A percentile compares a stretch with the other conserved stretches of the same genome.
Conservation (phyloP, 2,888 invertebrate genomes). For the Mesoligia furuncula region DNA sequence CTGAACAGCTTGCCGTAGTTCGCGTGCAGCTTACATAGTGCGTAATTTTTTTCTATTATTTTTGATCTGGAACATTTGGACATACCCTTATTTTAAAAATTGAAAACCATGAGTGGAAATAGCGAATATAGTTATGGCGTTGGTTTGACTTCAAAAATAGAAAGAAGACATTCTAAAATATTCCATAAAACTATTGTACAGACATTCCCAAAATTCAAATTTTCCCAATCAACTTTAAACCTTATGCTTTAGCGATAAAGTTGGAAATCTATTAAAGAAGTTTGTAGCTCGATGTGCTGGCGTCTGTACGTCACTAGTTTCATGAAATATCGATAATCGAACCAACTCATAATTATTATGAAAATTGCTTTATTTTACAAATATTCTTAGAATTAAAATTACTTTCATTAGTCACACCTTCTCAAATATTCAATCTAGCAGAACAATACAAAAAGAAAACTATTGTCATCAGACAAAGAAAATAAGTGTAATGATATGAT, state of each 20-base stretch:
- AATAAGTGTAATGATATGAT: neutral
- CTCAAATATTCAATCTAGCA: neutral
- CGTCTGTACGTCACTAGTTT: no score
- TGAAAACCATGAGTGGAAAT: neutral
- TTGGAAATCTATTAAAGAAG: no score
- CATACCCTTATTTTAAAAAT: neutral
- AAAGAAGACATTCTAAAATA: neutral
- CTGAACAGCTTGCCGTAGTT: constrained; percentile 95
- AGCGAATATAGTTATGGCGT: neutral
- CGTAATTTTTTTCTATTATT: constrained; percentile 94
- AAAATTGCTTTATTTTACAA: neutral
- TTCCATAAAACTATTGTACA: neutral
- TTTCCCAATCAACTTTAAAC: no score
- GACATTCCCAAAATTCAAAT: no score
- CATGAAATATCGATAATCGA: no score
- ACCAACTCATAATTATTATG: neutral
- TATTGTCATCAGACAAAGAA: neutral
- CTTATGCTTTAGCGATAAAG: no score
- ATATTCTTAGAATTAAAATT: neutral
- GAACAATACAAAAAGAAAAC: neutral
- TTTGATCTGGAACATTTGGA: constrained; percentile 85
- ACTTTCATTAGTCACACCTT: neutral
- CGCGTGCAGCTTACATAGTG: constrained; percentile 94
- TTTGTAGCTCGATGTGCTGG: no score
- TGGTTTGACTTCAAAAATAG: neutral